Conservation (phyloP, 2,888 invertebrate genomes). For the Baronia brevicornis region DNA sequence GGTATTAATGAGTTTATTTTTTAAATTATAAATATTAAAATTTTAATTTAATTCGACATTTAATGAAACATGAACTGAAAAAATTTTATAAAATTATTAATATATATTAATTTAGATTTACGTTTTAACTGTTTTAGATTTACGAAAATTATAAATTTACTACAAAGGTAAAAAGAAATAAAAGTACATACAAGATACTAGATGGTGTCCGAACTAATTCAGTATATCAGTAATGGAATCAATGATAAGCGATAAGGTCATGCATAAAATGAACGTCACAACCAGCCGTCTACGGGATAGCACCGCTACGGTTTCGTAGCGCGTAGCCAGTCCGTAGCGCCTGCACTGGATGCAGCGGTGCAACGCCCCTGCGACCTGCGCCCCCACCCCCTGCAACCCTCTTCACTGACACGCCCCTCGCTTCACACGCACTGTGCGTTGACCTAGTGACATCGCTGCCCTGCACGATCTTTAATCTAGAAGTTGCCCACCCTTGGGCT, state of each 20-base stretch:
- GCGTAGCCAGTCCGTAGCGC: constrained; percentile 33
- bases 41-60: too few relatives aligned
- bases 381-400: constrained; percentile 22
- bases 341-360: constrained; percentile 66
- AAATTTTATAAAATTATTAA: neutral
- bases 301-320: constrained; percentile 30
- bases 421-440: constrained; percentile 68
- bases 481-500: constrained; percentile 38
- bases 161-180: constrained; percentile 1
- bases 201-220: too few relatives aligned
- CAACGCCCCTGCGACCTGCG: constrained; percentile 50
- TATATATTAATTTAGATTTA: neutral
- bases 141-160: neutral
- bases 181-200: constrained; percentile 10
- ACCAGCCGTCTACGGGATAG: constrained; percentile 40
- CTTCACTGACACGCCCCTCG: constrained; percentile 31
- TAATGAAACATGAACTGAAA: too few relatives aligned
- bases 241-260: constrained; percentile 20
- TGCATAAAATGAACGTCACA: constrained; percentile 14
- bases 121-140: neutral
- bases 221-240: constrained; percentile 14
- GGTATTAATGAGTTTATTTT: too few relatives aligned
- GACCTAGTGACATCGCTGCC: constrained; percentile 69
- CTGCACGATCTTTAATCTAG: constrained; percentile 70
- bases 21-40: too few relatives aligned